Evolutionary conservation across 2,113 vertebrate species (phyloP), one percentile per base, ranked within the genome.

Genomic region (Spilogale gracilis): DNA sequence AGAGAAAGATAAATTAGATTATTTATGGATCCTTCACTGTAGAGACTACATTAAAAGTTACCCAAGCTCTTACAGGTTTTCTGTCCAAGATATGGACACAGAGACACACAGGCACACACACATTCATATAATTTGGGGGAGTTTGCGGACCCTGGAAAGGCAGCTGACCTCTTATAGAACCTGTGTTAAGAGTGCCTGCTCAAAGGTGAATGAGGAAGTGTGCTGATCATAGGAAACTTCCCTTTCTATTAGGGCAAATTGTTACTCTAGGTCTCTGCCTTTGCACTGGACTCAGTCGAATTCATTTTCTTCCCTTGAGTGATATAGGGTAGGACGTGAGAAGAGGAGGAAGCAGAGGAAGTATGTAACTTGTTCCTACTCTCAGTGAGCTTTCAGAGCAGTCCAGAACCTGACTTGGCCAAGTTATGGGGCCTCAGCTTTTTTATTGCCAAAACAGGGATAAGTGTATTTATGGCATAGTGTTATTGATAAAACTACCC

Each of bases 161-260:
- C 43, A 32, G 38, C 21, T 32, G 80, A 78, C 30, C 6, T 23
- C 30, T 89, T 60, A 1, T 32, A 25, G 73, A 12, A 58, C 16
- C 38, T 89, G 95, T 73, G 54, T 50, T 85, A 90, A 73, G 84
- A 23, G 1, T 86, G 73, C 6, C 30, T 90, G 63, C 18, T 85
- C 8, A 43, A 3, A 20, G 11, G 3, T 58, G 38, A 91, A 27
- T 78, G 48, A 69, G 3, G 43, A 69, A 16, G 79, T 38, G 43
- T 17, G 11, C 69, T 74, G 38, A 13, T 30, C 9, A 2, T 23
- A 52, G 43, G 3, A 13, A 27, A 4, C 2, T 27, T 23, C 69
- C 32, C 38, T 81, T 50, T 91, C 61, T 60, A 4, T 89, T 13
- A 20, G 0, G 4, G 11, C 4, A 32, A 17, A 5, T 54, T 58